Conservation (phyloP, 2,113 vertebrate species). For the Brachypodius melanocephalos region DNA sequence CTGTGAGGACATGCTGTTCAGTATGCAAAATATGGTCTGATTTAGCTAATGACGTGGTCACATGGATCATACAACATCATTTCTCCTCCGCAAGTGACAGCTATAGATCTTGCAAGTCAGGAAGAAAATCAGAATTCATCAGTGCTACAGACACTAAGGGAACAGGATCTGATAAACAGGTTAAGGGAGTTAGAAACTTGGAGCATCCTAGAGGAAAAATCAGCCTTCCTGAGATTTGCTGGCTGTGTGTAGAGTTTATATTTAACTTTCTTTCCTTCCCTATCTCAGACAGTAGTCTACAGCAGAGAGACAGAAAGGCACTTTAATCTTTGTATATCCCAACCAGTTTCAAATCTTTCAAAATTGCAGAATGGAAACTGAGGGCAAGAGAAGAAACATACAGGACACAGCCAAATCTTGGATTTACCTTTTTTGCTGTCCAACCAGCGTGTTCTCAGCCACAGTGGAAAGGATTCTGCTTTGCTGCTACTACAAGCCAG, state of each 20-base stretch:
- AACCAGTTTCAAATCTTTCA: background rate
- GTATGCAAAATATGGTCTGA: conserved; percentile 13
- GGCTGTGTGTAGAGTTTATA: background rate
- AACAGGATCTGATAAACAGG: background rate
- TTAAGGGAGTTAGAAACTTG: background rate
- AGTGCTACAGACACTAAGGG: background rate
- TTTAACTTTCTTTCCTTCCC: background rate
- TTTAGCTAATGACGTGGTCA: conserved; percentile 24
- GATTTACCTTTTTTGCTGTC: background rate
- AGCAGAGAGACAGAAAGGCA: background rate
- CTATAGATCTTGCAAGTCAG: background rate
- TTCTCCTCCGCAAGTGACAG: background rate
- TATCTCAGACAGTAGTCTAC: background rate
- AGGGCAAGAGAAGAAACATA: background rate
- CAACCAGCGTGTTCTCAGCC: background rate
- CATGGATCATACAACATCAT: background rate
- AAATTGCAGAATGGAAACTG: background rate
- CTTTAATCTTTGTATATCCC: background rate
- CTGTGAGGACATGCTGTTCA: background rate
- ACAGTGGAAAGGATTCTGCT: background rate
- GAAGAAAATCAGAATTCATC: background rate
- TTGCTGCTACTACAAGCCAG: background rate
- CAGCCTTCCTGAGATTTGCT: background rate
- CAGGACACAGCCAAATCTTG: background rate
- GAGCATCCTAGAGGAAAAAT: background rate